Evolutionary conservation across 1,140 invertebrate genomes (phyloP).

Genomic region (Elymnias hypermnestra): DNA sequence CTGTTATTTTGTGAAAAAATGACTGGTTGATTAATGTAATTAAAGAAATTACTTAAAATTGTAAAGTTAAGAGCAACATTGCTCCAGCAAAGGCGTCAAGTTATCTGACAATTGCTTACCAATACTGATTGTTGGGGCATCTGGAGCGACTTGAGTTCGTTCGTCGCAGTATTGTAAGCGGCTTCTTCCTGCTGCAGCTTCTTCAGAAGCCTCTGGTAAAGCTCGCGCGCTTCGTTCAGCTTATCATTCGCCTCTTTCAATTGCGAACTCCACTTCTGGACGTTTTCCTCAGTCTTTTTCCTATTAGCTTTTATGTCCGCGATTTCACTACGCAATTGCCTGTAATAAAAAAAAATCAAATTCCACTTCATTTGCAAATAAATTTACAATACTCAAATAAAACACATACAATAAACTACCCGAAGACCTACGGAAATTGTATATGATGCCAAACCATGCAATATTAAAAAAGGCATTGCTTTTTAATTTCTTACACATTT

Average conservation of each 20-base stretch:
- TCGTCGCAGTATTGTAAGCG: background rate
- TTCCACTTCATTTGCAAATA: no score
- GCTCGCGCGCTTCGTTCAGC: conserved; percentile 3
- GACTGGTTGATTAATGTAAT: no score
- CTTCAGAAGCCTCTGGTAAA: background rate
- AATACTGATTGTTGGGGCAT: conserved; percentile 40
- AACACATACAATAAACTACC: no score
- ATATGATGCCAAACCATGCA: no score
- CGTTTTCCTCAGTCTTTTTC: background rate
- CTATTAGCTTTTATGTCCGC: conserved; percentile 9
- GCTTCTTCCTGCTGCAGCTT: background rate
- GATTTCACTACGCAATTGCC: conserved; percentile 30
- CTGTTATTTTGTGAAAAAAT: no score
- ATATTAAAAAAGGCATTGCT: no score
- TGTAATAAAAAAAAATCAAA: no score
- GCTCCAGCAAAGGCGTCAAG: background rate
- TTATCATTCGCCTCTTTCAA: conserved; percentile 20
- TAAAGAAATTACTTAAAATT: no score
- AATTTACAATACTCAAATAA: no score
- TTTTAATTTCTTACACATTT: no score
- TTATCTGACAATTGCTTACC: conserved; percentile 15
- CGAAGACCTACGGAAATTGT: no score
- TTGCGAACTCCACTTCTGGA: conserved; percentile 13
- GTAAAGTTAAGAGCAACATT: no score
- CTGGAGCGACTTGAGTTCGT: conserved; percentile 23